These are phyloP conservation scores for Bradysia coprophila DNA, from an alignment of 1,140 invertebrate genomes.

Conservation along the genomic window DNA sequence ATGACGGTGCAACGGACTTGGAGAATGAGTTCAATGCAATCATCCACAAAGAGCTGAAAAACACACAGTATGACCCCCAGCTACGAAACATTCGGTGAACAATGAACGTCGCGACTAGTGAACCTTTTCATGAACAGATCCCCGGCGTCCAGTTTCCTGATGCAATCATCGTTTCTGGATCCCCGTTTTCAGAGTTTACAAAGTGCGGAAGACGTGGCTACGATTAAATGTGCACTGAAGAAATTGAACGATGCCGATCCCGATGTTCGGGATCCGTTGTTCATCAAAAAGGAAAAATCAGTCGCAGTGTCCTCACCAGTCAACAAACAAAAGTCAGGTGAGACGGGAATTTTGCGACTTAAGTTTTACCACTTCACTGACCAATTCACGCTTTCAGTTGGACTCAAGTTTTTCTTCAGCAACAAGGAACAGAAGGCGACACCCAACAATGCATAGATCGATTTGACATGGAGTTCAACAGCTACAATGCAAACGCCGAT, in stretches of 20 bases:
- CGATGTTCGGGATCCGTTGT: background rate
- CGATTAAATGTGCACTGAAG: background rate
- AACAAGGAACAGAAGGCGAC: conserved; percentile 18
- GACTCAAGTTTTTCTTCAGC: conserved; percentile 28
- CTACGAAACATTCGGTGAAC: too few species aligned
- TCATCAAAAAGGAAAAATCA: background rate
- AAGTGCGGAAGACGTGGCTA: background rate
- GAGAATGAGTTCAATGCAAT: too few species aligned
- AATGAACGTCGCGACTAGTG: too few species aligned
- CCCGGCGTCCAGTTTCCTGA: too few species aligned
- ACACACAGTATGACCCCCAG: too few species aligned
- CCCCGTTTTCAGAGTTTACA: conserved; percentile 1
- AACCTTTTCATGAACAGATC: too few species aligned
- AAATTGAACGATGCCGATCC: background rate
- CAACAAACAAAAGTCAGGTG: background rate
- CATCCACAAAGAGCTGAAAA: too few species aligned
- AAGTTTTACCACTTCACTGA: background rate
- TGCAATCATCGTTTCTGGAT: background rate
- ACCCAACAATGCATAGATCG: conserved; percentile 26
- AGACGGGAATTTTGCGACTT: background rate
- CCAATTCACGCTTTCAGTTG: conserved; percentile 14
- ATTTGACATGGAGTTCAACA: conserved; percentile 28
- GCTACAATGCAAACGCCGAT: conserved; percentile 29
- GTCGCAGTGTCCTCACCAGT: background rate
- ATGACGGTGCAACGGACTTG: too few species aligned